A percentile compares a stretch with the other conserved stretches of the same genome.
Conservation (phyloP, 2,888 invertebrate species). For the Crocallis elinguaria region DNA sequence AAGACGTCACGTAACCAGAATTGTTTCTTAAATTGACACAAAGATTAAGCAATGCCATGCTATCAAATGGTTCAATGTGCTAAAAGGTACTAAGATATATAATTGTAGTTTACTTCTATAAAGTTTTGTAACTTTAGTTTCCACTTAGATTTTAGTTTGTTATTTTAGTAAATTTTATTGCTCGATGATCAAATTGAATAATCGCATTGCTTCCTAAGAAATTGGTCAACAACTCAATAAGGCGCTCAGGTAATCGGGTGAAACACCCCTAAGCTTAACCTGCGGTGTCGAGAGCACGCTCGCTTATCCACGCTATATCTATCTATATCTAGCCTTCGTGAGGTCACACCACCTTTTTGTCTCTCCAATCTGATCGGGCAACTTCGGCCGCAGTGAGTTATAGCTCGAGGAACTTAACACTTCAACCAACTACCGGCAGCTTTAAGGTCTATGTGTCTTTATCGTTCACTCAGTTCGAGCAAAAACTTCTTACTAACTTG, state of each 20-base stretch:
- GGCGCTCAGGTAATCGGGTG: conserved; percentile 27
- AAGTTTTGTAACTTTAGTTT: no score
- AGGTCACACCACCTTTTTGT: conserved; percentile 61
- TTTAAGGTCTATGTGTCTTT: conserved; percentile 56
- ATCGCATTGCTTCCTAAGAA: no score
- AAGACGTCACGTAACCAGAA: no score
- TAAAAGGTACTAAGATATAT: no score
- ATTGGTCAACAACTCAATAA: conserved; percentile 17
- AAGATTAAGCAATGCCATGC: no score
- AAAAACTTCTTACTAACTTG: conserved; percentile 41
- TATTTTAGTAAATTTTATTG: no score
- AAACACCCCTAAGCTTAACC: conserved; percentile 52
- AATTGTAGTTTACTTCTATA: no score
- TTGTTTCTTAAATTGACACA: no score
- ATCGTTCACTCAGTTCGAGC: conserved; percentile 51
- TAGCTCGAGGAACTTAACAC: conserved; percentile 63
- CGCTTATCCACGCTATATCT: conserved; percentile 66
- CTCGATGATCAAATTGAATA: background rate
- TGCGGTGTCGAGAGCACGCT: conserved; percentile 53
- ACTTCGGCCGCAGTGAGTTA: conserved; percentile 65
- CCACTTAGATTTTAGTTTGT: no score
- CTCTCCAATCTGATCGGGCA: conserved; percentile 68
- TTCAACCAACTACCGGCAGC: conserved; percentile 52
- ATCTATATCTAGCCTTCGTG: conserved; percentile 64
- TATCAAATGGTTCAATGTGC: no score